These are phyloP conservation scores for Noctilio leporinus DNA, from an alignment of 2,113 vertebrate species.

Conservation along the genomic window DNA sequence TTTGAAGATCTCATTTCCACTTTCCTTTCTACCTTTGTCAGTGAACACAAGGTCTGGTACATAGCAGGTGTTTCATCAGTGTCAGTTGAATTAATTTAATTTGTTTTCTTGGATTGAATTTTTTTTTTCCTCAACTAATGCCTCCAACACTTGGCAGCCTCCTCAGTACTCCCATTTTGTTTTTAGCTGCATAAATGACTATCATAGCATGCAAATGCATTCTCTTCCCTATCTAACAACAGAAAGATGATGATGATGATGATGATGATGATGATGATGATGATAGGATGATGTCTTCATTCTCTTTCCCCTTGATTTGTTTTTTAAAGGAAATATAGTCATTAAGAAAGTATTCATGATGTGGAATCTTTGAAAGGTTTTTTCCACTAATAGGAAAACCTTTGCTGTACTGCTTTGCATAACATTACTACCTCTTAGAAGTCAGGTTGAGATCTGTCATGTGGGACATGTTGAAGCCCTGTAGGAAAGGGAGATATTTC, in stretches of 20 bases:
- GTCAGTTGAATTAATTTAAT: background rate
- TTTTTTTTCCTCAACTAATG: background rate
- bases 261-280: background rate
- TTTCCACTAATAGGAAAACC: background rate
- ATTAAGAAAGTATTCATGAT: background rate
- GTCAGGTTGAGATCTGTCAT: background rate
- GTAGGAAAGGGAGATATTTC: background rate
- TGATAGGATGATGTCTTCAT: background rate
- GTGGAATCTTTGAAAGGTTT: background rate
- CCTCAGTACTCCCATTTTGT: background rate
- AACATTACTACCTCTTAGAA: background rate
- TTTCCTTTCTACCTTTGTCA: background rate
- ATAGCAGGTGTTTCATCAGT: background rate
- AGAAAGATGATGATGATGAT: background rate
- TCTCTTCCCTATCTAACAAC: background rate
- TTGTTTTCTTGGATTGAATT: background rate
- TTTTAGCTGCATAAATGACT: background rate
- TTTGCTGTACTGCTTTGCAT: background rate
- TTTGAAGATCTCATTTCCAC: background rate
- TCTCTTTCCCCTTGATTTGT: background rate
- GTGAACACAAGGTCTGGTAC: background rate
- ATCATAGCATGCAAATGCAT: rapidly evolving
- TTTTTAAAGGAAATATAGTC: background rate
- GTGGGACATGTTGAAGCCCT: background rate
- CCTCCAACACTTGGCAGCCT: background rate